Evolutionary conservation across 2,797 vertebrate genomes (phyloP).

Genomic region (Hylomyscus alleni): DNA sequence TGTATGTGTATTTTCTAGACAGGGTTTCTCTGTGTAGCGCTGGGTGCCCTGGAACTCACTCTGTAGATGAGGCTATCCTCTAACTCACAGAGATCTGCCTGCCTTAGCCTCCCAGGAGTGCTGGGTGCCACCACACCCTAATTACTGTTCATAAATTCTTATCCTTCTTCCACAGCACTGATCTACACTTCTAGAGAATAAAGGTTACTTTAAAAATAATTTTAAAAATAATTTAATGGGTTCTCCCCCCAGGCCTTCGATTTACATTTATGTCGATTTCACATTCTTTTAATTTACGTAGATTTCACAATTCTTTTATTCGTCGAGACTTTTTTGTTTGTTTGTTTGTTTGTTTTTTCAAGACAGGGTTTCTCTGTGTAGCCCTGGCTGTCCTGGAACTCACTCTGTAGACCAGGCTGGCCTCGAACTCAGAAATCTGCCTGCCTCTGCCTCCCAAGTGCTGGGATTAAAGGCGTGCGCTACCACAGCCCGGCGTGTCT

Average conservation of each 20-base stretch:
- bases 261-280: constrained; percentile 57
- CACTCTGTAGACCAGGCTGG: too few relatives aligned
- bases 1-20: neutral
- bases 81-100: neutral
- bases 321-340: too few relatives aligned
- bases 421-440: too few relatives aligned
- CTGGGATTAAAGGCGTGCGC: too few relatives aligned
- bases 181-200: constrained; percentile 69
- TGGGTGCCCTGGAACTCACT: neutral
- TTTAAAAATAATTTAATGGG: constrained; percentile 70
- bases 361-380: too few relatives aligned
- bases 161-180: neutral
- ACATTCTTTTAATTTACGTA: neutral
- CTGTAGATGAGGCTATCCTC: neutral
- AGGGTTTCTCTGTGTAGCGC: neutral
- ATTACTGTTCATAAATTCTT: constrained; percentile 66
- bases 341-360: too few relatives aligned
- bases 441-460: too few relatives aligned
- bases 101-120: neutral
- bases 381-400: too few relatives aligned
- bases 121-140: neutral
- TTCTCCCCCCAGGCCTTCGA: constrained; percentile 37
- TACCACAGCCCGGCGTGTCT: too few relatives aligned
- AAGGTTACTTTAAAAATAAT: constrained; percentile 67
- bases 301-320: constrained; percentile 16